phyloP scores from a whole-genome alignment of 37 sponge, comb jelly and placozoan genomes.

The Halichondria panicea region DNA sequence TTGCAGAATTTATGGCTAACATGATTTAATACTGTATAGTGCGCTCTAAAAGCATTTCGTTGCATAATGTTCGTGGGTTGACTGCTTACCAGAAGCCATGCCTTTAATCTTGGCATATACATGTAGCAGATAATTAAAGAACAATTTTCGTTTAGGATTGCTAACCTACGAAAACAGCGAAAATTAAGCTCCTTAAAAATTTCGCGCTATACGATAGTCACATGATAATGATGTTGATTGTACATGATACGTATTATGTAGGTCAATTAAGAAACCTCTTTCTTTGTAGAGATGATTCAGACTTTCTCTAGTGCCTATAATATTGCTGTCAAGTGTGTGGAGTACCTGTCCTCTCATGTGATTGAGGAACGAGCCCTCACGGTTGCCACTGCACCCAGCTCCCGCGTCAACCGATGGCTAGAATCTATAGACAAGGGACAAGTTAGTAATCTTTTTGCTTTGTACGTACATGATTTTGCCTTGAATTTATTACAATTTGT shows the following conservation, averaged over 20 bases:
- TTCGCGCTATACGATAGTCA: no score
- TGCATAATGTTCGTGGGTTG: no score
- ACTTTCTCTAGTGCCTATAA: conserved; percentile 5
- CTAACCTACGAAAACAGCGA: no score
- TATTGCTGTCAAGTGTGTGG: conserved; percentile 28
- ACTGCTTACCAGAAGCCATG: no score
- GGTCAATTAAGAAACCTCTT: neutral
- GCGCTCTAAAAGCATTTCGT: no score
- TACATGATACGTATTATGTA: neutral
- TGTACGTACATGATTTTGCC: no score
- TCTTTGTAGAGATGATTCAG: neutral
- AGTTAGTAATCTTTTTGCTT: conserved; percentile 12
- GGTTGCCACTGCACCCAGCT: neutral
- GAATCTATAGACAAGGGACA: conserved; percentile 41
- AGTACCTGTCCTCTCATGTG: conserved; percentile 14
- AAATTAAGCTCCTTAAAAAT: no score
- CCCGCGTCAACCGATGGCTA: conserved; percentile 20
- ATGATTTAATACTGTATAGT: no score
- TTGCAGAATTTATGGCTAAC: no score
- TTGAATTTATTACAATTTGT: neutral
- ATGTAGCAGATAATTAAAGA: no score
- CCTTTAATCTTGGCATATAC: no score
- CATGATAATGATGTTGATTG: neutral
- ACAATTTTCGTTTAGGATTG: no score
- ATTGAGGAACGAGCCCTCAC: conserved; percentile 7